Evolutionary conservation across 2,888 invertebrate species (phyloP).

Genomic region (Hylaea fasciaria): DNA sequence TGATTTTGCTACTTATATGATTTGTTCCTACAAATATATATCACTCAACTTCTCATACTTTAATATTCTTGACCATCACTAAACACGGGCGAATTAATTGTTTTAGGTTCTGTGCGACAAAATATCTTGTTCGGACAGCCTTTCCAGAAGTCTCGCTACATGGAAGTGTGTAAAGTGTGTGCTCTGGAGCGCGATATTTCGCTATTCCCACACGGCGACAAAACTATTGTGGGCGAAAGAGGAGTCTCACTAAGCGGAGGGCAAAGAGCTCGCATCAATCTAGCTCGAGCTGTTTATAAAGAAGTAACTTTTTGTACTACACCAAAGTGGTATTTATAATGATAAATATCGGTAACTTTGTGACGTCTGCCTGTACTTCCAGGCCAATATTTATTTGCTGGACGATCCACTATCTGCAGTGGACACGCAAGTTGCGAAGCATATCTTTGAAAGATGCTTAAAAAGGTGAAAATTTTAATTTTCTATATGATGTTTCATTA

Average conservation of each 20-base stretch:
- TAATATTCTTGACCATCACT: not conserved
- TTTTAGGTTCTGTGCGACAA: conserved; percentile 90
- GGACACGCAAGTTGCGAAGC: conserved; percentile 88
- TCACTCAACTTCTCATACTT: not conserved
- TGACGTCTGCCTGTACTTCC: conserved; percentile 45
- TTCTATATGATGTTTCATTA: not conserved
- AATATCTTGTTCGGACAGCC: conserved; percentile 95
- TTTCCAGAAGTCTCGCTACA: conserved; percentile 85
- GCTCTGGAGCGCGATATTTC: conserved; percentile 90
- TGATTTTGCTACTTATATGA: not conserved
- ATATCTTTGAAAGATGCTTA: conserved; percentile 89
- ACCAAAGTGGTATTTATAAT: not conserved
- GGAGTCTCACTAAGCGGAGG: conserved; percentile 94
- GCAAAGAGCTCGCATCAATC: conserved; percentile 88
- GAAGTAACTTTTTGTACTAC: conserved; percentile 57
- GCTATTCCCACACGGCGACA: conserved; percentile 91
- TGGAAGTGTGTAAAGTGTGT: conserved; percentile 88
- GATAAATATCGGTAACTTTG: too few relatives aligned
- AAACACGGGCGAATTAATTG: not conserved
- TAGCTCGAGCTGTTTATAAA: conserved; percentile 87
- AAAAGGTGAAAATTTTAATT: conserved; percentile 64
- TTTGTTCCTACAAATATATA: too few relatives aligned
- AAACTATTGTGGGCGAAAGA: conserved; percentile 93
- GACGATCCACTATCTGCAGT: conserved; percentile 92
- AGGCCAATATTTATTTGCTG: conserved; percentile 89